Evolutionary conservation across 2,888 invertebrate genomes (phyloP).

Genomic region (Xestia xanthographa): DNA sequence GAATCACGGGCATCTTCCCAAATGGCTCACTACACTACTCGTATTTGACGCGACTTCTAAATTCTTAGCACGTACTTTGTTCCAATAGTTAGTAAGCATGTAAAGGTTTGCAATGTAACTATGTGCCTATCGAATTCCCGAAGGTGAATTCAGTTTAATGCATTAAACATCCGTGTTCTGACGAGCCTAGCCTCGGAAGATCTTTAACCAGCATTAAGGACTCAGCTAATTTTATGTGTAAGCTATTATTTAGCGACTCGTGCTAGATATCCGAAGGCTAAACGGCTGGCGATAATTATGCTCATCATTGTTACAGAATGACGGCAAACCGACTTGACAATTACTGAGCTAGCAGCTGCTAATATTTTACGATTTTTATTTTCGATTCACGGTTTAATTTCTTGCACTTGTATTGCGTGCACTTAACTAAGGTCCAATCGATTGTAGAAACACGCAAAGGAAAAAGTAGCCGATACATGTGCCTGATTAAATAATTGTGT

Average conservation of each 20-base stretch:
- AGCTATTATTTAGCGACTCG: slow-evolving; percentile 37
- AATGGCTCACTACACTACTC: slow-evolving; percentile 52
- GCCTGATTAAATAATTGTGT: slow-evolving; percentile 46
- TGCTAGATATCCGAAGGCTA: slow-evolving; percentile 48
- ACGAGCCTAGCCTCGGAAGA: slow-evolving; percentile 16
- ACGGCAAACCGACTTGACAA: slow-evolving; percentile 29
- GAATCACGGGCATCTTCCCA: slow-evolving; percentile 66
- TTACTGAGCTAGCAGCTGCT: slow-evolving; percentile 8
- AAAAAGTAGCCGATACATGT: slow-evolving; percentile 34
- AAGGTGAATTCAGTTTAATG: slow-evolving; percentile 39
- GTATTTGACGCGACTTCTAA: slow-evolving; percentile 46
- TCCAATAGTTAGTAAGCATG: slow-evolving; percentile 38
- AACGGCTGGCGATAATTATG: slow-evolving; percentile 42
- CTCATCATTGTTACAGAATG: slow-evolving; percentile 44
- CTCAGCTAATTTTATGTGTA: slow-evolving; percentile 18
- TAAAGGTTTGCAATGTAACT: slow-evolving; percentile 36
- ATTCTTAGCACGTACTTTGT: slow-evolving; percentile 58
- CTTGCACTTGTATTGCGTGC: slow-evolving; percentile 40
- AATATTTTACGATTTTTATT: slow-evolving; percentile 15
- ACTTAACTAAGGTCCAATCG: slow-evolving; percentile 22
- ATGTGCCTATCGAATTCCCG: slow-evolving; percentile 22
- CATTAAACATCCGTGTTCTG: slow-evolving; percentile 16
- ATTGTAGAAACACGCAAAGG: slow-evolving; percentile 54
- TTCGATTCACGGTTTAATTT: slow-evolving; percentile 30
- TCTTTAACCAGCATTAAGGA: slow-evolving; percentile 14